A percentile compares a stretch with the other conserved stretches of the same genome.
phyloP scores from a whole-genome alignment of 2,113 vertebrate genomes.

The Oxyura jamaicensis region DNA sequence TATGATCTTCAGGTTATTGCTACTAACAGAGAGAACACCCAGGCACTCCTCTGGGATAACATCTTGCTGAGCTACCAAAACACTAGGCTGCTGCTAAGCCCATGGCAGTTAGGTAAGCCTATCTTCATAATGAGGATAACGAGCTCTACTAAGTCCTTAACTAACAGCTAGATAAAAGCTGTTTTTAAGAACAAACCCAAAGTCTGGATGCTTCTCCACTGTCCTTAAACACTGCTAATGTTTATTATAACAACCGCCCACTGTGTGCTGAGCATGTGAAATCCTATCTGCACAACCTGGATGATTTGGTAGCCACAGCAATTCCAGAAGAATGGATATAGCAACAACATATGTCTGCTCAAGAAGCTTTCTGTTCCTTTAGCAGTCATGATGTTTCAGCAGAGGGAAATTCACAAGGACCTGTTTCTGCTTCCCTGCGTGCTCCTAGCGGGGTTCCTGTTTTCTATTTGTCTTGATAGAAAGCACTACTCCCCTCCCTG shows the following conservation, averaged over 20 bases:
- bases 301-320: not conserved
- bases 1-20: not conserved
- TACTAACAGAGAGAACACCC: not conserved
- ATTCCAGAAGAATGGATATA: not conserved
- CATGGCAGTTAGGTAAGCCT: not conserved
- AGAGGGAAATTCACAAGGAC: not conserved
- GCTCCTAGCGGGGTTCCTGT: not conserved
- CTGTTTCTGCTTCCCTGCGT: not conserved
- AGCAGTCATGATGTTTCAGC: not conserved
- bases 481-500: not conserved
- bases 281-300: not conserved
- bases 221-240: not conserved
- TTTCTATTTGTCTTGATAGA: not conserved
- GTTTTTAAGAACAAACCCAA: not conserved
- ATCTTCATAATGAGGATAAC: not conserved
- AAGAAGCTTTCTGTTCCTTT: not conserved
- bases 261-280: not conserved
- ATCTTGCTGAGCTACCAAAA: not conserved
- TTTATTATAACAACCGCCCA: not conserved
- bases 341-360: not conserved
- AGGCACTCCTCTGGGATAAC: not conserved
- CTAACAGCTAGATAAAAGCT: not conserved
- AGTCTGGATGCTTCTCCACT: not conserved
- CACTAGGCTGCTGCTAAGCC: not conserved
- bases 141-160: not conserved